Evolutionary conservation across 1,140 invertebrate species (phyloP), one percentile per base, ranked within the genome.

Genomic region (Trachymyrmex cornetzi): DNA sequence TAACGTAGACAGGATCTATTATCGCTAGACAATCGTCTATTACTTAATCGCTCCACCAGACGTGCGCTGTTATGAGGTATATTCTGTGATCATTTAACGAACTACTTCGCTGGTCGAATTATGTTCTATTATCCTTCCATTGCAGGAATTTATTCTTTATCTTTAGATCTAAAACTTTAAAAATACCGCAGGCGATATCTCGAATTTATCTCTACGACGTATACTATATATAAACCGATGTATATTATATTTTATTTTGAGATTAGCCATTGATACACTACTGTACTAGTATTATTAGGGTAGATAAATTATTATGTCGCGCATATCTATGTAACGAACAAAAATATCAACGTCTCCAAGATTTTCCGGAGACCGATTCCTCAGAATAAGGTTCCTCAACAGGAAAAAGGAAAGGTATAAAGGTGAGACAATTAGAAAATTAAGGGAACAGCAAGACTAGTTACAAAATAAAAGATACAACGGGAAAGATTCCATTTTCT

Each of bases 51-150:
- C 77, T 88, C 74, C 82, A 88, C 79, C 84, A 74, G 34, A 86
- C 67, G 66, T 69, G 69, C 55, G 59, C 38, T 86, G 85, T 84
- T 63, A 86, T 59, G 55, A 64, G 38, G n/a, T 53, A 74, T 84
- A 71, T 77, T 89, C 88, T 89, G 89, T 90, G 89, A 90, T 90
- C 50, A 84, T 82, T 87, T 85, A 75, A 66, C 22, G 63, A 48
- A 75, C 63, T 89, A 64, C 1, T 86, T 89, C 89, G 89, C 89
- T 89, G 89, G 89, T 74, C 89, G 89, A 90, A 75, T 34, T 61
- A 63, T 27, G 80, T 84, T 84, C 55, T 74, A 75, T 44, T n/a
- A 63, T 84, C 44, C 69, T 84, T 74, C 57, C 44, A 57, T 34
- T 30, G 69, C 80, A 74, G 67, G 69, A 75, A 30, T 48, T 55